Percentiles rank a stretch among this genome's conserved stretches.
Conservation (phyloP, 1,140 invertebrate species). For the Cyrtorhinus lividipennis region DNA sequence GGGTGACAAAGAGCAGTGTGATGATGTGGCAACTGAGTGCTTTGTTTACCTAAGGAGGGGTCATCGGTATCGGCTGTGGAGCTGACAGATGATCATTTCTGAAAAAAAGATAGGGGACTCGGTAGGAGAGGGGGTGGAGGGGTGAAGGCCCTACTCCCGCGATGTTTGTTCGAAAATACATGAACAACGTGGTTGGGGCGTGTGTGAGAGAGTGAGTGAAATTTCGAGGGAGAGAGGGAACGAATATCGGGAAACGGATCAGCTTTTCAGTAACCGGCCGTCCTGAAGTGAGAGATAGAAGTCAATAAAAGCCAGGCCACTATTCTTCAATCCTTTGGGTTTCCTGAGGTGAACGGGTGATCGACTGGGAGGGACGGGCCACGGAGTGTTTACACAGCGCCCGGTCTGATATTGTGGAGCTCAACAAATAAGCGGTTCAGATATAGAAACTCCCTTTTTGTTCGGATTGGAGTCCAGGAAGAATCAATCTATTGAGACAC, state of each 20-base stretch:
- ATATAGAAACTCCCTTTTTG: background rate
- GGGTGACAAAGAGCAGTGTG: conserved; percentile 1
- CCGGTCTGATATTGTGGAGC: conserved; percentile 2
- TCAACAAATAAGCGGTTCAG: background rate
- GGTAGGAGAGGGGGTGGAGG: too few relatives aligned
- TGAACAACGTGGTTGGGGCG: background rate
- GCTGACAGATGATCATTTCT: background rate
- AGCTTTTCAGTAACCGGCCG: background rate
- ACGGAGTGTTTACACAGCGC: background rate
- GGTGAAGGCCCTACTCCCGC: background rate
- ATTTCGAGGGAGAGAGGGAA: too few relatives aligned
- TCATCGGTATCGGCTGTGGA: background rate
- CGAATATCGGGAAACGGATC: too few relatives aligned
- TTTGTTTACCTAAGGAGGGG: conserved; percentile 3
- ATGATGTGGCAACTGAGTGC: conserved; percentile 3
- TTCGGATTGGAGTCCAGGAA: background rate
- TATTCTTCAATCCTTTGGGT: background rate
- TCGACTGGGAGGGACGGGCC: background rate
- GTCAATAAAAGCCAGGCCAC: conserved; percentile 6
- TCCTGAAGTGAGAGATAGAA: background rate
- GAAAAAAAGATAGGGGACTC: background rate
- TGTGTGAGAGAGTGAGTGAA: background rate
- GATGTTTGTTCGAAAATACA: background rate
- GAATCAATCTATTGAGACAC: too few relatives aligned
- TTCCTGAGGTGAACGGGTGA: too few relatives aligned